These are phyloP conservation scores for Galerucella nymphaeae DNA, from an alignment of 2,888 invertebrate genomes.

Conservation along the genomic window DNA sequence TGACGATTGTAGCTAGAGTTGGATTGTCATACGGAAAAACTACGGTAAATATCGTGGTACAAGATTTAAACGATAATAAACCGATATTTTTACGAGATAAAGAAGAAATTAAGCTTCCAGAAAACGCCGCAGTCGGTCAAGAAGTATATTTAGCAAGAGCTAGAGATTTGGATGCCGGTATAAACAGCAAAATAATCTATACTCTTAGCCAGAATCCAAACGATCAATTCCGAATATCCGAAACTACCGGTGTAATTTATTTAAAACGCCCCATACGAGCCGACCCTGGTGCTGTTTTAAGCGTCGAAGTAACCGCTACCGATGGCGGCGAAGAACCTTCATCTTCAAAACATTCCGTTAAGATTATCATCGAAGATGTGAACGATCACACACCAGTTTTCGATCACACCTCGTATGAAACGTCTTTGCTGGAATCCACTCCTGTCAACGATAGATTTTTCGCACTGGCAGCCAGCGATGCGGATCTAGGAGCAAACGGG, in stretches of 20 bases:
- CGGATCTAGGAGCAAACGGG: conserved; percentile 85
- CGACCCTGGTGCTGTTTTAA: conserved; percentile 77
- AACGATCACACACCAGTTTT: conserved; percentile 97
- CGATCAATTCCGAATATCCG: conserved; percentile 84
- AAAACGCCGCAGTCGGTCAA: conserved; percentile 93
- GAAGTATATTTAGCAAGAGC: conserved; percentile 91
- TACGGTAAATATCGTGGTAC: conserved; percentile 81
- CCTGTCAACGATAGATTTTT: conserved; percentile 92
- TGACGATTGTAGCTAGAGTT: conserved; percentile 83
- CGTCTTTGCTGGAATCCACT: conserved; percentile 89
- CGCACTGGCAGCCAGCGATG: conserved; percentile 88
- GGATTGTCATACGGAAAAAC: conserved; percentile 82
- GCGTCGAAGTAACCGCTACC: conserved; percentile 85
- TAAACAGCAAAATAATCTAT: conserved; percentile 89
- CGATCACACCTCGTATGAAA: conserved; percentile 91
- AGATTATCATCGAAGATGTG: conserved; percentile 83
- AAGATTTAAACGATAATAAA: conserved; percentile 92
- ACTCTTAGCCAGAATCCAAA: conserved; percentile 83
- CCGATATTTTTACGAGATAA: conserved; percentile 84
- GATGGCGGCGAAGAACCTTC: conserved; percentile 84
- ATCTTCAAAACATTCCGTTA: conserved; percentile 79
- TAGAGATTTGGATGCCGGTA: conserved; percentile 86
- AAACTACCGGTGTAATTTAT: conserved; percentile 89
- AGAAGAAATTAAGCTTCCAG: conserved; percentile 82
- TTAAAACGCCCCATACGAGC: conserved; percentile 82